These are phyloP conservation scores for Gallinago media DNA, from an alignment of 2,113 vertebrate species.

Conservation along the genomic window DNA sequence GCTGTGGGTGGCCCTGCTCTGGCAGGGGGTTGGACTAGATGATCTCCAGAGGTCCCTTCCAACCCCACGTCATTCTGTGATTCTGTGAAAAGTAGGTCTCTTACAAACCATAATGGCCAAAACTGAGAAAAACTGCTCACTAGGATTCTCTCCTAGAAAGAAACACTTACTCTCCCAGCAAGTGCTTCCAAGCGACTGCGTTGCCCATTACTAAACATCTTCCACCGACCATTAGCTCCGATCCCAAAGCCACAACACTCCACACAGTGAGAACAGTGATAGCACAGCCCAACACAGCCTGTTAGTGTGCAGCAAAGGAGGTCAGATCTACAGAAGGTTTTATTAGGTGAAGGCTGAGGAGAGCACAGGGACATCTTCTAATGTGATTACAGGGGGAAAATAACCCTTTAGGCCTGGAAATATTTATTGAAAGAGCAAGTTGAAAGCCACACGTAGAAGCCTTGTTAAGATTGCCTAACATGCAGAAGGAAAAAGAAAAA, in stretches of 20 bases:
- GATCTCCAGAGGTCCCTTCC: too few species aligned
- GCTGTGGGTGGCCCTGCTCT: too few species aligned
- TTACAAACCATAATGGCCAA: background rate
- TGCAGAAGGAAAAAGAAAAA: conserved; percentile 61
- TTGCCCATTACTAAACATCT: conserved; percentile 75
- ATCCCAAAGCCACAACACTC: conserved; percentile 36
- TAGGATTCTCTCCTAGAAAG: background rate
- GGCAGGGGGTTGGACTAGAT: too few species aligned
- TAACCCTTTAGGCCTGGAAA: conserved; percentile 12
- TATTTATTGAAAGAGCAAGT: conserved; percentile 58
- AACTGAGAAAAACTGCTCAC: background rate
- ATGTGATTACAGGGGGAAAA: background rate
- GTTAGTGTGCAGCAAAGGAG: conserved; percentile 72
- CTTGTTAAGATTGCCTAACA: conserved; percentile 78
- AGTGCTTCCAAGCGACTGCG: background rate
- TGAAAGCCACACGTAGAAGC: conserved; percentile 65
- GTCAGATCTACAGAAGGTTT: conserved; percentile 19
- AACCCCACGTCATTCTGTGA: too few species aligned
- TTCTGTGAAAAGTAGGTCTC: background rate
- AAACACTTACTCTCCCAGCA: background rate
- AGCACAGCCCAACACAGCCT: conserved; percentile 57
- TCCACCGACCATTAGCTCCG: conserved; percentile 25
- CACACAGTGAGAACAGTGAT: conserved; percentile 46
- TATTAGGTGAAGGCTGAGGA: conserved; percentile 50
- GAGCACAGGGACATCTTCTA: background rate